Conservation (phyloP, 2,797 vertebrate species). For the Darevskia mixta region DNA sequence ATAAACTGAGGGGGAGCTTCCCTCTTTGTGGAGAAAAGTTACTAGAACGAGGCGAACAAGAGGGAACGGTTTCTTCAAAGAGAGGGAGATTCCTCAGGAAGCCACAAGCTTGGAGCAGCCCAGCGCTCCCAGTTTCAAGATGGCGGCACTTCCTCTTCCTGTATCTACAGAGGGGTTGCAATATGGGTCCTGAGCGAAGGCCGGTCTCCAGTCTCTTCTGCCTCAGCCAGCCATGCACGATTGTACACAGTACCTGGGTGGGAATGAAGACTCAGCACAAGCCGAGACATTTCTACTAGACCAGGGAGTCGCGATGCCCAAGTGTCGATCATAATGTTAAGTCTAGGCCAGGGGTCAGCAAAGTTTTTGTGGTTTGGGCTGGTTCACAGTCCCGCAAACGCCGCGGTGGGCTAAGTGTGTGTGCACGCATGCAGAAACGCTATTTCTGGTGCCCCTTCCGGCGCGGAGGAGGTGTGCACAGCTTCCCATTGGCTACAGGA, state of each 20-base stretch:
- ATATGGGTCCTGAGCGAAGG: neutral
- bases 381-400: too few relatives aligned
- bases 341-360: neutral
- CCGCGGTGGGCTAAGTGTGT: too few relatives aligned
- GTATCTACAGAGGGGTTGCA: neutral
- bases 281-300: neutral
- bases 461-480: too few relatives aligned
- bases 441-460: too few relatives aligned
- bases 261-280: neutral
- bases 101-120: neutral
- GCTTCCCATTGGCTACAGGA: too few relatives aligned
- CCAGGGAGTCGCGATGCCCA: neutral
- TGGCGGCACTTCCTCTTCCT: neutral
- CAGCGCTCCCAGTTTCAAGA: neutral
- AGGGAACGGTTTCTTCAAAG: neutral
- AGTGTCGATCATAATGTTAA: neutral
- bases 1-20: too few relatives aligned
- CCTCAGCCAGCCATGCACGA: too few relatives aligned
- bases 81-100: neutral
- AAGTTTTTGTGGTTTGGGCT: too few relatives aligned
- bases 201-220: neutral
- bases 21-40: neutral
- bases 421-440: too few relatives aligned
- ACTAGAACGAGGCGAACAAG: neutral
- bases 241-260: too few relatives aligned